These are phyloP conservation scores for Champsocephalus esox DNA, from an alignment of 2,797 vertebrate genomes.

Conservation along the genomic window DNA sequence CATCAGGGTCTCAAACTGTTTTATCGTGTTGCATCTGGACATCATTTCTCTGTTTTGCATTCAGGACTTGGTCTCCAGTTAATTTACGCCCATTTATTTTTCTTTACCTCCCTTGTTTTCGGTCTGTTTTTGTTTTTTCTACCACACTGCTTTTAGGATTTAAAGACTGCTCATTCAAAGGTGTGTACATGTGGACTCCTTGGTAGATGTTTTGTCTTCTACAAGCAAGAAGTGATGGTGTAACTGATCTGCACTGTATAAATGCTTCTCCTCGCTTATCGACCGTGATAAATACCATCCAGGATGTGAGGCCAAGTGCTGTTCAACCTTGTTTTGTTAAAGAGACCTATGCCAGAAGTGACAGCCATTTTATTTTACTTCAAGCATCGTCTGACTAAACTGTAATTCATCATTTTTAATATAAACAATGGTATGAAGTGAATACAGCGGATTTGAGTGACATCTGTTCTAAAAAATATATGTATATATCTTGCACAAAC, in stretches of 20 bases:
- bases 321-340: conserved; percentile 15
- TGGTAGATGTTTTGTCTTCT: conserved; percentile 16
- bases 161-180: conserved; percentile 7
- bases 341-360: conserved; percentile 44
- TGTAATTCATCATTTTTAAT: conserved; percentile 49
- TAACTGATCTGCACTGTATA: conserved; percentile 27
- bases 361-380: conserved; percentile 24
- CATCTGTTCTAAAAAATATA: not conserved
- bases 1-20: not conserved
- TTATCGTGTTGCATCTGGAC: not conserved
- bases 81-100: not conserved
- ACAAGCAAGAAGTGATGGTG: not conserved
- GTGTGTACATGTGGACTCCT: not conserved
- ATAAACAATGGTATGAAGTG: conserved; percentile 62
- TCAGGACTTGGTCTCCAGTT: conserved; percentile 8
- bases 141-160: not conserved
- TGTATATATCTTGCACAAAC: not conserved
- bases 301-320: conserved; percentile 13
- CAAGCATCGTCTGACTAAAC: conserved; percentile 24
- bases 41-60: not conserved
- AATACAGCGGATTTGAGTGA: conserved; percentile 53
- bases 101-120: not conserved
- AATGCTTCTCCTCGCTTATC: conserved; percentile 3
- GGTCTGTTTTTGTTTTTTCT: conserved; percentile 14
- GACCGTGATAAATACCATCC: conserved; percentile 27